Conservation (phyloP, 2,113 vertebrate genomes). For the Odontophorus gujanensis region DNA sequence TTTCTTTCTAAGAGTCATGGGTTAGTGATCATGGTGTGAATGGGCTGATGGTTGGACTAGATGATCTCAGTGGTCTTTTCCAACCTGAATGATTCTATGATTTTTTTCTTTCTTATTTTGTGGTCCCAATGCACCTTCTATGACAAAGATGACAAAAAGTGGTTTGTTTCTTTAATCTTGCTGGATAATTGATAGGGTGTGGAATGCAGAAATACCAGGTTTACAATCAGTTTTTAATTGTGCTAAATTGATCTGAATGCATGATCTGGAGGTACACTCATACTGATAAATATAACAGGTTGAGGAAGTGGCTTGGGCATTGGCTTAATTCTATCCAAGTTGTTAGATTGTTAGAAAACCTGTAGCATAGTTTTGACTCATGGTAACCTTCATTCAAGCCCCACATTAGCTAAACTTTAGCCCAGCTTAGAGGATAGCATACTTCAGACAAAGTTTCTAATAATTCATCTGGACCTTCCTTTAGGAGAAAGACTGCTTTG, state of each 20-base stretch:
- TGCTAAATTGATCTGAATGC: neutral
- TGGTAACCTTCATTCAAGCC: neutral
- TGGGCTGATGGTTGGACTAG: too few species aligned
- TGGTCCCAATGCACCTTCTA: neutral
- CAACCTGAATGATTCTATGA: too few species aligned
- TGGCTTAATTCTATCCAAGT: neutral
- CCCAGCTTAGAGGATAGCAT: neutral
- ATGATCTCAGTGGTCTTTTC: too few species aligned
- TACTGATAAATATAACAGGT: neutral
- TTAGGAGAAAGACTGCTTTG: neutral
- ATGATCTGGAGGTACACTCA: neutral
- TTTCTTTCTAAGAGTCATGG: neutral
- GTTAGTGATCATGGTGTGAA: too few species aligned
- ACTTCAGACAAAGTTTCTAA: neutral
- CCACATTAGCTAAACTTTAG: neutral
- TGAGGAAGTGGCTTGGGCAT: neutral
- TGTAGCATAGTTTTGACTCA: neutral
- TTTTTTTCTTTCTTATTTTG: neutral
- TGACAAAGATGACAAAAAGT: neutral
- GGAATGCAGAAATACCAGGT: neutral
- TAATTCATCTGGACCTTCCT: neutral
- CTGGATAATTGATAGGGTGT: neutral
- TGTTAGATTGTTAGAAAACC: neutral
- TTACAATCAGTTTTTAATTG: neutral
- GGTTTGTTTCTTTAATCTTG: neutral